Evolutionary conservation across 2,888 invertebrate genomes (phyloP), one percentile per base, ranked within the genome.

Genomic region (Stramonita haemastoma): DNA sequence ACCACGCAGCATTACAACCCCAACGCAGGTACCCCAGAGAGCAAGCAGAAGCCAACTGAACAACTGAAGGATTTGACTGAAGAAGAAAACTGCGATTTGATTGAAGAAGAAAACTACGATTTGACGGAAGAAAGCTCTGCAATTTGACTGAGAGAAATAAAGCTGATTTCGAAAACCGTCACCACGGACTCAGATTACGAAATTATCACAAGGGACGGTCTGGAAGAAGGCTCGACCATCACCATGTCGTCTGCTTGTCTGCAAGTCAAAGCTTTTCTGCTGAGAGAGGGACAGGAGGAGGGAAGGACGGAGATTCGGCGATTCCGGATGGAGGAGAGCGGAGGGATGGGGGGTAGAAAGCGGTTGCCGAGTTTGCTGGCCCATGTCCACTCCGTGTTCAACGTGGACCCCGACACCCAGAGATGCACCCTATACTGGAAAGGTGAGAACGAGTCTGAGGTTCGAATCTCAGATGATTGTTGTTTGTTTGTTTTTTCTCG

Each of bases 261-360:
- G 60, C 56, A 86, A 34, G 86, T 86, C 32, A 86, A 86, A 60
- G 86, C 86, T 22, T 17, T 60, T 15, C 34, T 86, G 86, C 86
- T 57, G 86, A 60, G 32, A 32, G 86, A 60, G 22, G 66, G 57
- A n/a, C 26, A 1, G 84, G 84, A 60, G 8, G 32, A 34, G 19
- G 86, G 86, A 19, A 29, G 8, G 60, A 86, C 60, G 32, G 86
- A 86, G 34, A 66, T 86, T 19, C 86, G 86, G 26, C 86, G 86
- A 8, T 86, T 86, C 34, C 56, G 32, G 57, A 22, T 86, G 60
- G 32, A 22, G 0, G 60, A 22, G 34, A 17, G 81, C 22, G n/a
- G 46, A 8, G 46, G 13, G 46, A 19, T 60, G 57, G 84, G 56
- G 26, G 5, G 29, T 15, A 15, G 77, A n/a, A 4, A 46, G 46